Evolutionary conservation across 2,797 vertebrate genomes (phyloP), one percentile per base, ranked within the genome.

Genomic region (Oreortyx pictus): DNA sequence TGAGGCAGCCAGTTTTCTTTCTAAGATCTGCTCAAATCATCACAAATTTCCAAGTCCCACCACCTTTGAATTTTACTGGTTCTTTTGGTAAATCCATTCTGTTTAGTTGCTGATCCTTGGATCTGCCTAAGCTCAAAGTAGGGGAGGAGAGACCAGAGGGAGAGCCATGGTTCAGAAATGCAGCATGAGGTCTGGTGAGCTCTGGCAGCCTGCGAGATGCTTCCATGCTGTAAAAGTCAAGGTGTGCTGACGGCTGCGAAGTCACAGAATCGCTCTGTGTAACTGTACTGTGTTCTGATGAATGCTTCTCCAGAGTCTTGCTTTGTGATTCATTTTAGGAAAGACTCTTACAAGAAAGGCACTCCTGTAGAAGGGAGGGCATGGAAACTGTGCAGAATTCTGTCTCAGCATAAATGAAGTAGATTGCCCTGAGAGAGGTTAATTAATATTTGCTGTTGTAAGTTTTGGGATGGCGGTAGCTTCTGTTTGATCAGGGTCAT

Each of bases 371-470:
- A 86, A 84, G 49, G 8, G 35, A 65, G 43, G 41, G 10, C 14
- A 4, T 23, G 62, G 25, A 67, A 79, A 16, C 65, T 79, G 56
- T 37, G 39, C 57, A 56, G 76, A 76, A 39, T 79, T 88, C 1
- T 7, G n/a, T 67, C 41, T 75, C 56, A 50, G 39, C 27, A 16
- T 56, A 56, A 54, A 54, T 54, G 43, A 17, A 43, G 17, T 16
- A 43, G 43, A 43, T 17, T 43, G 43, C 43, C 43, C 43, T 17
- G 43, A 43, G 43, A 43, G 43, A 43, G 43, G 43, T 17, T 41
- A 41, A 65, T 31, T 37, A 79, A n/a, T 89, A 81, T 73, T 78
- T 91, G 66, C 77, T 37, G 24, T 37, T 73, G 46, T 79, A 75
- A 83, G 50, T 90, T 88, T 86, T 83, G 46, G 75, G 68, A 17